These are phyloP conservation scores for Elephas maximus DNA, from an alignment of 2,113 vertebrate species.

Conservation along the genomic window DNA sequence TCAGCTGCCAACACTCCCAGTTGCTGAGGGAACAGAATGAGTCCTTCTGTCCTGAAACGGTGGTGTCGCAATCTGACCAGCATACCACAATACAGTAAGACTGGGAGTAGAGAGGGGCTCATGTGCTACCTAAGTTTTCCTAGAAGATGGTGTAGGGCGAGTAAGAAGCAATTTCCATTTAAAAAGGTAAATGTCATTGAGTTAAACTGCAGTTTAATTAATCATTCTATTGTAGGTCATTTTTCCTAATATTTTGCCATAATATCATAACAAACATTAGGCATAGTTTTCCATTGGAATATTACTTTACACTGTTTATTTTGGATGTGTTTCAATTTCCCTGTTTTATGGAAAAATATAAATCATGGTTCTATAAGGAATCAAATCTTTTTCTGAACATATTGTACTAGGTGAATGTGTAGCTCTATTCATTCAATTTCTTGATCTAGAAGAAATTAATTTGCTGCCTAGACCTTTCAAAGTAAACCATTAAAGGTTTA, in stretches of 20 bases:
- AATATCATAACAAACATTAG: not conserved
- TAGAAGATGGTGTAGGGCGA: not conserved
- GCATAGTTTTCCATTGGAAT: not conserved
- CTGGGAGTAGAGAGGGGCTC: not conserved
- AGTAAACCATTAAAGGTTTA: not conserved
- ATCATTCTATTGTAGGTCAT: not conserved
- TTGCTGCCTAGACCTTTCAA: not conserved
- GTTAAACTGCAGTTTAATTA: not conserved
- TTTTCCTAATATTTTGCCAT: not conserved
- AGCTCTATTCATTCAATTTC: not conserved
- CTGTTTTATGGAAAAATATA: slow-evolving; percentile 3
- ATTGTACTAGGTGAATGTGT: not conserved
- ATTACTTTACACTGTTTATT: not conserved
- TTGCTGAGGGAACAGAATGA: not conserved
- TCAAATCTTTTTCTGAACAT: slow-evolving; percentile 26
- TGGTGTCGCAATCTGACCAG: not conserved
- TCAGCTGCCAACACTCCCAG: not conserved
- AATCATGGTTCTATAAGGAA: slow-evolving; percentile 2
- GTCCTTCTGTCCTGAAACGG: not conserved
- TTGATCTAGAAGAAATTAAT: slow-evolving; percentile 40
- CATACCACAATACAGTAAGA: not conserved
- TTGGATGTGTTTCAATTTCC: not conserved
- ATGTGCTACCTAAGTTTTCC: not conserved
- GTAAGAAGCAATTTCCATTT: not conserved
- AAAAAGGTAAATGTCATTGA: not conserved